A percentile compares a stretch with the other conserved stretches of the same genome.
Conservation (phyloP, 2,113 vertebrate genomes). For the Mungos mungo region DNA sequence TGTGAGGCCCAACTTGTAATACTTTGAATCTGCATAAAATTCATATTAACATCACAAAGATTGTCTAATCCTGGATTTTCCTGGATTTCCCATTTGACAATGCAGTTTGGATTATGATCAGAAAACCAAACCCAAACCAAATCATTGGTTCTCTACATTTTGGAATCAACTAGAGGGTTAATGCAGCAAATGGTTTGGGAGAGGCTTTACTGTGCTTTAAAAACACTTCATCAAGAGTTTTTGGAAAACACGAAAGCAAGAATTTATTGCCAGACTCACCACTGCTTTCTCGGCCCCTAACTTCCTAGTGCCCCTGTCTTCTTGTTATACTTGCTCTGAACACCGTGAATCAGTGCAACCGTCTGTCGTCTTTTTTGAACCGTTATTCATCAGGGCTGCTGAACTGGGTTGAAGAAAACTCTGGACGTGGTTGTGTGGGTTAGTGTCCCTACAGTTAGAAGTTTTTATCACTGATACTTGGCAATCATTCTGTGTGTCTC, state of each 20-base stretch:
- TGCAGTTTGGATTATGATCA: background rate
- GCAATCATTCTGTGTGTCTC: background rate
- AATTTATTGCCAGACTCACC: background rate
- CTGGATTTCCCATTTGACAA: too few species aligned
- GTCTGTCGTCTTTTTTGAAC: background rate
- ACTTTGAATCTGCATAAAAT: background rate
- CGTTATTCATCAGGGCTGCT: background rate
- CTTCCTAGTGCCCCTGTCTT: background rate
- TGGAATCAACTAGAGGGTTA: background rate
- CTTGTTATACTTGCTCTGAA: background rate
- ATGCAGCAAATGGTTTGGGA: background rate
- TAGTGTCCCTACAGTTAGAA: background rate
- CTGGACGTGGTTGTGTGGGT: accelerated
- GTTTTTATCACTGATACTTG: background rate
- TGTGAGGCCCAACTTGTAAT: background rate
- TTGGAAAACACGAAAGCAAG: background rate
- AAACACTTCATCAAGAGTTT: background rate
- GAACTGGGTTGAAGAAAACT: background rate
- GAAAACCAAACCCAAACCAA: background rate
- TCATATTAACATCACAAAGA: background rate
- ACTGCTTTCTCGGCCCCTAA: background rate
- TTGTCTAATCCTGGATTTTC: background rate
- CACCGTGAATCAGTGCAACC: background rate
- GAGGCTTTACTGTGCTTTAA: background rate
- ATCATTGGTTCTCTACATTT: background rate